Evolutionary conservation across 2,113 vertebrate species (phyloP).

Genomic region (Cynopterus brachyotis): DNA sequence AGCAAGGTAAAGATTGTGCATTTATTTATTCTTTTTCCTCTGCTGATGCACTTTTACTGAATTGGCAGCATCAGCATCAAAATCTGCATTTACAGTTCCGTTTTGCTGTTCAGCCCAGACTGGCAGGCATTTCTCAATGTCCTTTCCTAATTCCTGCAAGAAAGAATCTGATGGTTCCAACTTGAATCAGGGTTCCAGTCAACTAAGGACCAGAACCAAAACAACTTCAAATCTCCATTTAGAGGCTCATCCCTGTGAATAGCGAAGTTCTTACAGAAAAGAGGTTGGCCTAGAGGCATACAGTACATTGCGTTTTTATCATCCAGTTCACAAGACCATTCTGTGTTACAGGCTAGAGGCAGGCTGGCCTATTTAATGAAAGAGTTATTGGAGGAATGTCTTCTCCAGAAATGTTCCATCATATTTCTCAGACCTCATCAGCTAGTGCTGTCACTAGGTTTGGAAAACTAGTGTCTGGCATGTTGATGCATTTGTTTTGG

Average conservation of each 20-base stretch:
- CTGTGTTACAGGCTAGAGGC: not conserved
- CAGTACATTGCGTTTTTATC: not conserved
- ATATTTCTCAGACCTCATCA: not conserved
- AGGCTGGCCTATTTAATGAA: not conserved
- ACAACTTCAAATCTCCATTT: not conserved
- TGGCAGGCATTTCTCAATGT: not conserved
- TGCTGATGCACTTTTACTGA: slow-evolving; percentile 26
- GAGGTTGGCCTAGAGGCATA: rapidly evolving
- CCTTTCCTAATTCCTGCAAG: slow-evolving; percentile 2
- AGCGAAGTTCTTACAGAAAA: not conserved
- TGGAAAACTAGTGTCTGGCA: not conserved
- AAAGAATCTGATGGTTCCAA: not conserved
- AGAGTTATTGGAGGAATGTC: not conserved
- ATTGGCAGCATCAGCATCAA: not conserved
- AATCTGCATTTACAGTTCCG: not conserved
- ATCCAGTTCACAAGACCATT: not conserved
- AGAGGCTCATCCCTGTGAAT: rapidly evolving
- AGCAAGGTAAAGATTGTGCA: not conserved
- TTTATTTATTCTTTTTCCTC: not conserved
- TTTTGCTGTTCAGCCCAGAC: not conserved
- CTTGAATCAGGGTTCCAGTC: not conserved
- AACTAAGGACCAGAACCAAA: not conserved
- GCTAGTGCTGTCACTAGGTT: not conserved
- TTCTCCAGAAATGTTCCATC: not conserved
- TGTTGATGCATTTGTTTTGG: not conserved